Evolutionary conservation across 2,113 vertebrate genomes (phyloP).

Genomic region (Philantomba maxwellii): DNA sequence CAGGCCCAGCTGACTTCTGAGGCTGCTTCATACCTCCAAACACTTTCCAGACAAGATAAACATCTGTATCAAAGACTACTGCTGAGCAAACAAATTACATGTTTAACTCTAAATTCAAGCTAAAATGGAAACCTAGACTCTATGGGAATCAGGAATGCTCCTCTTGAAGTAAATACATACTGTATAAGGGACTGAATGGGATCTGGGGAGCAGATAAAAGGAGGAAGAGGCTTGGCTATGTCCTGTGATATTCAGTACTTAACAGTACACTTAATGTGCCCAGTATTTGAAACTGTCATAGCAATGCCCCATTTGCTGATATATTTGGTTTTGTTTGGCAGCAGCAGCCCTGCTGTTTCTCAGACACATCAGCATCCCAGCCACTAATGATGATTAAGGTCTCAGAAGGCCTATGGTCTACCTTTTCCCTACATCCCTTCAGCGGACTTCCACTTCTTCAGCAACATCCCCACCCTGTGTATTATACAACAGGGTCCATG

Average conservation of each 20-base stretch:
- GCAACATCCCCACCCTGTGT: conserved; percentile 25
- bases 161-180: not conserved
- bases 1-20: not conserved
- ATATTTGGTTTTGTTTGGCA: conserved; percentile 63
- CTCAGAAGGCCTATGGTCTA: conserved; percentile 42
- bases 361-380: conserved; percentile 59
- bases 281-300: conserved; percentile 49
- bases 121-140: not conserved
- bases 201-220: not conserved
- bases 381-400: conserved; percentile 54
- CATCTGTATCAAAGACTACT: not conserved
- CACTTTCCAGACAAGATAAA: not conserved
- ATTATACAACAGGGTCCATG: conserved; percentile 6
- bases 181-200: not conserved
- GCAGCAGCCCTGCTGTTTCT: conserved; percentile 55
- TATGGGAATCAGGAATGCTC: not conserved
- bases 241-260: not conserved
- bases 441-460: conserved; percentile 44
- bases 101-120: not conserved
- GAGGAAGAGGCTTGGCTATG: not conserved
- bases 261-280: conserved; percentile 33
- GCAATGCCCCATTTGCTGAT: conserved; percentile 47
- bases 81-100: not conserved
- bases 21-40: not conserved
- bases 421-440: conserved; percentile 58